Conservation (phyloP, 2,888 invertebrate species). For the Osmoderma eremita region DNA sequence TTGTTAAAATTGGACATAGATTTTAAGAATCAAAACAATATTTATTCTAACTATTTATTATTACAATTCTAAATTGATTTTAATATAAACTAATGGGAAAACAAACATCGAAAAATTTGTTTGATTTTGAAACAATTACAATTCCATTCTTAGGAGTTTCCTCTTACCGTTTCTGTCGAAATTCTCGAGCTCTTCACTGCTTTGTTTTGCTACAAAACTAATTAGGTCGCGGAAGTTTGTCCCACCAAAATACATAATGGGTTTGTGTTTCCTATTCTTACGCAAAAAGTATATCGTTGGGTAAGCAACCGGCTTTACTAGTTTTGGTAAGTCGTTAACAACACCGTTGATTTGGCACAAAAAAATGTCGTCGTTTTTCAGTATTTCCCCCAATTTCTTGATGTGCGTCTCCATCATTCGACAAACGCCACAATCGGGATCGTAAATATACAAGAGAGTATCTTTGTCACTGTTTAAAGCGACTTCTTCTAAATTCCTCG, state of each 20-base stretch:
- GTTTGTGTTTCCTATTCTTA: slow-evolving; percentile 25
- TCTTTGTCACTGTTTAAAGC: neutral
- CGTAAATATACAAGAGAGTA: slow-evolving; percentile 22
- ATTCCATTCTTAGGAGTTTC: neutral
- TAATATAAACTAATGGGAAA: no score
- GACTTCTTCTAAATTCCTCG: slow-evolving; percentile 17
- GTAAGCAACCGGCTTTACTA: slow-evolving; percentile 16
- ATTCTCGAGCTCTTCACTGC: neutral
- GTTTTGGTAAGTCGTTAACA: slow-evolving; percentile 31
- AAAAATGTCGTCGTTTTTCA: slow-evolving; percentile 7
- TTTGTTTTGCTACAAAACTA: neutral
- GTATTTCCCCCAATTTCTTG: neutral
- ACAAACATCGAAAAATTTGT: neutral
- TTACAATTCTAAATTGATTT: no score
- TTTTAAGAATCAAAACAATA: neutral
- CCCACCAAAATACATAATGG: slow-evolving; percentile 3
- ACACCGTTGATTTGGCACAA: slow-evolving; percentile 18
- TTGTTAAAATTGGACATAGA: slow-evolving; percentile 43
- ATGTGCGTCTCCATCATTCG: neutral
- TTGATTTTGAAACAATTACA: neutral
- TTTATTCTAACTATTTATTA: neutral
- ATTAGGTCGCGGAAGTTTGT: slow-evolving; percentile 10
- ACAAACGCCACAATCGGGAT: slow-evolving; percentile 22
- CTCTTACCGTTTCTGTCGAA: neutral
- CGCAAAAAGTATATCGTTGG: slow-evolving; percentile 19